Conservation (phyloP, 2,888 invertebrate genomes). For the Athripsodes cinereus region DNA sequence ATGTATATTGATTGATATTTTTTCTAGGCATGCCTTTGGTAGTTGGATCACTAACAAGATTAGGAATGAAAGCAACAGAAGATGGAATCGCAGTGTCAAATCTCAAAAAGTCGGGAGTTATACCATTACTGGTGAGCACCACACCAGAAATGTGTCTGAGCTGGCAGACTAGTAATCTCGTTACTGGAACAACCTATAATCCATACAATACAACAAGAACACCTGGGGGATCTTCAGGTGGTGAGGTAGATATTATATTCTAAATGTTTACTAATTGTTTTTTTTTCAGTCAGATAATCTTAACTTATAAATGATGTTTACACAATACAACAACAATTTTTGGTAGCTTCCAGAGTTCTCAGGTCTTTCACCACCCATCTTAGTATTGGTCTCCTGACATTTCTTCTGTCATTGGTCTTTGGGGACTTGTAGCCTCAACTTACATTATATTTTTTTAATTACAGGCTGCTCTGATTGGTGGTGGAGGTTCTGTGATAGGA, state of each 20-base stretch:
- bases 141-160: conserved; percentile 85
- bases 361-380: too few species aligned
- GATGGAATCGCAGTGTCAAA: conserved; percentile 65
- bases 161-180: conserved; percentile 76
- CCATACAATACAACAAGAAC: conserved; percentile 72
- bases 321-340: too few species aligned
- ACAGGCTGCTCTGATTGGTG: conserved; percentile 64
- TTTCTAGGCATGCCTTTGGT: conserved; percentile 60
- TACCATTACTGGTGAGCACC: conserved; percentile 76
- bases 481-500: conserved; percentile 71
- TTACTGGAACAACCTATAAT: conserved; percentile 74
- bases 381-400: too few species aligned
- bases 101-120: conserved; percentile 66
- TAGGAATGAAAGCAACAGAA: conserved; percentile 44
- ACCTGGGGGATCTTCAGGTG: conserved; percentile 85
- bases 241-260: too few species aligned
- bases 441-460: too few species aligned
- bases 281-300: too few species aligned
- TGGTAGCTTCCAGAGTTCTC: too few species aligned
- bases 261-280: too few species aligned
- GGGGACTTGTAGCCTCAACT: too few species aligned
- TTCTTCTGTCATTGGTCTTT: too few species aligned
- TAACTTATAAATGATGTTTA: too few species aligned
- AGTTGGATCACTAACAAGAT: conserved; percentile 56
- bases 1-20: neutral